Conservation (phyloP, 2,797 vertebrate species). For the Phoebastria nigripes region DNA sequence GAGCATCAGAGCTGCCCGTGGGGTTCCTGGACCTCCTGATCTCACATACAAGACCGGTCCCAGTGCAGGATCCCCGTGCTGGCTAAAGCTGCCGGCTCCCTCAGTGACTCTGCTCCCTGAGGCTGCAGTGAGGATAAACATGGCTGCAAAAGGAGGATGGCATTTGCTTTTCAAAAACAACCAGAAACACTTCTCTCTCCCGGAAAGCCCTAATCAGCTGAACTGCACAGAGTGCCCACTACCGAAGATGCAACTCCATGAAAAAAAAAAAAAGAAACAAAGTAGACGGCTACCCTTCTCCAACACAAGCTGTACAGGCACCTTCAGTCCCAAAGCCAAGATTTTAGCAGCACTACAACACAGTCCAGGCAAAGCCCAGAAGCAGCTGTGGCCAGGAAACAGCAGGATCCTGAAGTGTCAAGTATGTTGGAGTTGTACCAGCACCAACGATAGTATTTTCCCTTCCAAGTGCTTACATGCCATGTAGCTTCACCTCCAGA, state of each 20-base stretch:
- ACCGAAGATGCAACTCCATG: not conserved
- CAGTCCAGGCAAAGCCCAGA: not conserved
- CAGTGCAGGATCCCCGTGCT: not conserved
- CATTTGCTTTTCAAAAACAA: not conserved
- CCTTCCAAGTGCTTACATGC: not conserved
- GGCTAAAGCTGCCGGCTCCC: not conserved
- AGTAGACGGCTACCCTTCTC: not conserved
- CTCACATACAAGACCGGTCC: not conserved
- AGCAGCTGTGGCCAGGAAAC: not conserved
- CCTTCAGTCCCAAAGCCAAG: not conserved
- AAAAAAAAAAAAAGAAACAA: not conserved
- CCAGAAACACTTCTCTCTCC: not conserved
- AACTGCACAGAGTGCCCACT: not conserved
- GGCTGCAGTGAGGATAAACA: not conserved
- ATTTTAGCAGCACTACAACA: not conserved
- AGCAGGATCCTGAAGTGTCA: not conserved
- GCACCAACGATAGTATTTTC: not conserved
- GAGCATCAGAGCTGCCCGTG: not conserved
- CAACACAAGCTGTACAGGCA: not conserved
- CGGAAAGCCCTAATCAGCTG: not conserved
- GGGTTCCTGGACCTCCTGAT: not conserved
- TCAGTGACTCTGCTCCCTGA: accelerated
- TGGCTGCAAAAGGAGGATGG: not conserved
- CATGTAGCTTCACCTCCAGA: not conserved
- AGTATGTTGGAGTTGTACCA: not conserved